Base-by-base conservation (phyloP, 2,113 vertebrate species). In the Taxidea taxus region DNA sequence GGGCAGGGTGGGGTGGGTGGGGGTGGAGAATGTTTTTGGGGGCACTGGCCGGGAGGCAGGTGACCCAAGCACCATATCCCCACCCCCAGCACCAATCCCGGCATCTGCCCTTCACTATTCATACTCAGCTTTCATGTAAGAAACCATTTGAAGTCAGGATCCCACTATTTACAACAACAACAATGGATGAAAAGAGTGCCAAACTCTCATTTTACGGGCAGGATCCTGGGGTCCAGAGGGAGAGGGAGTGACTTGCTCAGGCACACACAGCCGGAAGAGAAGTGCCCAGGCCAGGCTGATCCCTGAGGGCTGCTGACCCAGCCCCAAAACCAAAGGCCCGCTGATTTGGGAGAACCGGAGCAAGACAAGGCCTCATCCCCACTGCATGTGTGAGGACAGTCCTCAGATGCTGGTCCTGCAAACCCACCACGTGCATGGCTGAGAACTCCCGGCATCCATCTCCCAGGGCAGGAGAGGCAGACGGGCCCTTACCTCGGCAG, bases 401-500 rank as follows among this genome's bases (percentile, higher is more conserved):
- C 11, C 4, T 4, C 0, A 3, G 49, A 89, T 66, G 13, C 44
- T 39, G 11, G 8, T 10, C 0, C 51, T 4, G 1, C 7, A 0
- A 25, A 31, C 12, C 60, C 72, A 44, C 25, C 94, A 95, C 56
- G 68, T 91, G 49, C 51, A 49, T 1, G 1, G 20, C 8, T 58
- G 42, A 83, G 58, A 87, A 42, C 29, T 25, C 92, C 10, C 0
- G 0, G 25, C 13, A 3, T 0, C 16, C 39, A 44, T 75, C 25
- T 74, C 27, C 85, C 11, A 56, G 6, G 13, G 31, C 10, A 64
- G 51, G 10, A 92, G 78, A 70, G 81, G 3, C 3, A 1, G 39
- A 54, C 11, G 5, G 31, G 8, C 37, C 27, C 96, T 97, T 99
- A 99, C 99, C 99, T 99, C 99, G 98, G 97, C 99, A 99, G 98